phyloP scores from a whole-genome alignment of 2,888 invertebrate species.

The Tanypteryx hageni region DNA sequence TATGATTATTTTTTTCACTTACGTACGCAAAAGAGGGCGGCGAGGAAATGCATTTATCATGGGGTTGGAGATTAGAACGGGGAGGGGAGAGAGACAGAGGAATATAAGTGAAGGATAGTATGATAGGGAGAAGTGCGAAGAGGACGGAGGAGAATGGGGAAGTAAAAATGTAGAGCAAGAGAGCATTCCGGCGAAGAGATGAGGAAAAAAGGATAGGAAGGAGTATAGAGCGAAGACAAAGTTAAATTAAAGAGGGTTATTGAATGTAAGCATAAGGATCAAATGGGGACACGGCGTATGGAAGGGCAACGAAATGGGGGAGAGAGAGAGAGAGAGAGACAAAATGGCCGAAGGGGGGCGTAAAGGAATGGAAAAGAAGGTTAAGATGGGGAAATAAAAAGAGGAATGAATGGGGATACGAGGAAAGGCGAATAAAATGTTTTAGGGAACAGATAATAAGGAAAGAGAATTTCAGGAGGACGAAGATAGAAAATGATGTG shows the following conservation, averaged over 20 bases:
- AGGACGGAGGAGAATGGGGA: background rate
- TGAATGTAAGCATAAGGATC: background rate
- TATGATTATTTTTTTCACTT: conserved; percentile 22
- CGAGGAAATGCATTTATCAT: conserved; percentile 38
- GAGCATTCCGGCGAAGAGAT: conserved; percentile 7
- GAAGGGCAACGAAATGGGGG: background rate
- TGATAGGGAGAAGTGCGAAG: background rate
- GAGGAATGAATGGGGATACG: background rate
- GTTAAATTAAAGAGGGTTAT: background rate
- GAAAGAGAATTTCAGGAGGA: no score
- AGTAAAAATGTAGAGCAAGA: background rate
- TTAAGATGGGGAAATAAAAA: background rate
- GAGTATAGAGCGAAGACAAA: no score
- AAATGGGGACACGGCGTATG: no score
- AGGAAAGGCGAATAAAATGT: background rate
- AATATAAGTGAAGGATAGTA: background rate
- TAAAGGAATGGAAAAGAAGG: background rate
- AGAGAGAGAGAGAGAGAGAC: background rate
- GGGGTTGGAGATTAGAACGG: background rate
- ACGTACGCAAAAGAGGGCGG: background rate
- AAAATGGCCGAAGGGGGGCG: background rate
- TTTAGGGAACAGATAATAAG: no score
- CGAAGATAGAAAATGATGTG: no score
- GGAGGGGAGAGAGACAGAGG: no score
- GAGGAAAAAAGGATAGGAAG: no score